phyloP scores from a whole-genome alignment of 2,113 vertebrate species.

The Thalassoma bifasciatum region DNA sequence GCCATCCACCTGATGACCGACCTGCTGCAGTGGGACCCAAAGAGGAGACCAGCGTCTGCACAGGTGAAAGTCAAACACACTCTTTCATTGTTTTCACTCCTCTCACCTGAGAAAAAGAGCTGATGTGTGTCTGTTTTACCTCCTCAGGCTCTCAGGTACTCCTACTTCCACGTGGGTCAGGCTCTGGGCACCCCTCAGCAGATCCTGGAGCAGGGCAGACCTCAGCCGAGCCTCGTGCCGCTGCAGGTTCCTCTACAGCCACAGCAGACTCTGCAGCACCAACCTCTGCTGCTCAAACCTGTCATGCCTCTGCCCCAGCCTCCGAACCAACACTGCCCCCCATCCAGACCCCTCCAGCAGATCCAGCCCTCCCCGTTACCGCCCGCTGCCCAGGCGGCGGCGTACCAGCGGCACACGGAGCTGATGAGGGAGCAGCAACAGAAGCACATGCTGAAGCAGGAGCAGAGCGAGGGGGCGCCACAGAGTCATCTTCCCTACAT shows the following conservation, averaged over 20 bases:
- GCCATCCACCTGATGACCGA: constrained; percentile 94
- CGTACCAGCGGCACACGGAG: constrained; percentile 81
- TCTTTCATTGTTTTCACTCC: not conserved
- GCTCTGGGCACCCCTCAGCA: constrained; percentile 84
- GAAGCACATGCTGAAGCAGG: constrained; percentile 75
- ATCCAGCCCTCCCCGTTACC: constrained; percentile 79
- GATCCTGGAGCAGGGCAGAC: constrained; percentile 85
- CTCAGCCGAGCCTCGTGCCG: constrained; percentile 82
- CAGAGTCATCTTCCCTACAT: constrained; percentile 86
- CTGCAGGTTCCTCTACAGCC: constrained; percentile 74
- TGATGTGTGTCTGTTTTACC: not conserved
- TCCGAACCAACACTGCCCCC: constrained; percentile 81
- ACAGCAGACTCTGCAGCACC: constrained; percentile 76
- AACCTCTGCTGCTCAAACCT: constrained; percentile 84
- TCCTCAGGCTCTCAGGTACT: constrained; percentile 89
- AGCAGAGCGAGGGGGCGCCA: constrained; percentile 73
- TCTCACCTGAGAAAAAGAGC: not conserved
- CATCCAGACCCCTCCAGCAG: constrained; percentile 86
- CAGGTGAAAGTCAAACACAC: constrained; percentile 82
- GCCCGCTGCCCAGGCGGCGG: constrained; percentile 58
- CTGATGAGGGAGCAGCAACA: constrained; percentile 67
- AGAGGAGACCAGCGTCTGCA: constrained; percentile 93
- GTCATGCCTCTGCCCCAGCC: constrained; percentile 88
- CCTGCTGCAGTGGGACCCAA: constrained; percentile 95
- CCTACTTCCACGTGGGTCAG: constrained; percentile 92